Evolutionary conservation across 2,888 invertebrate species (phyloP).

Genomic region (Cantharis rufa): DNA sequence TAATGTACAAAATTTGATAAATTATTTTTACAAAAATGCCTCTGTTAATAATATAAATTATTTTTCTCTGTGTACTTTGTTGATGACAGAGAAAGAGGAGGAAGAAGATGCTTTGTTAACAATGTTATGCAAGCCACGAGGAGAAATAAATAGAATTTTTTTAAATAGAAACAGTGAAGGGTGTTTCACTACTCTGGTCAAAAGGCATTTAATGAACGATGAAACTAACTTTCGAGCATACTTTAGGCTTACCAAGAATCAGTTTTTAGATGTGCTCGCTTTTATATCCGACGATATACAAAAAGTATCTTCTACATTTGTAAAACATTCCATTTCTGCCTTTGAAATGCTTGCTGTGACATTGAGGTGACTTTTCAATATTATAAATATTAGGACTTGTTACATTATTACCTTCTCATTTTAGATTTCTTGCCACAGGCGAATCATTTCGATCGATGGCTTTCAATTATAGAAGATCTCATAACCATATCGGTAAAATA

Average conservation of each 20-base stretch:
- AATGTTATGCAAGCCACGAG: not conserved
- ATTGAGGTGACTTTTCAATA: not conserved
- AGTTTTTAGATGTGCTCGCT: not conserved
- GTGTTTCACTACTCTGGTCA: not conserved
- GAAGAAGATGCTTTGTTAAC: not conserved
- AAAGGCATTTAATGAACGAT: not conserved
- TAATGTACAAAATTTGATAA: no score
- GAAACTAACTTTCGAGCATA: not conserved
- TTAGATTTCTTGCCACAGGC: conserved; percentile 33
- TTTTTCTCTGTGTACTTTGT: no score
- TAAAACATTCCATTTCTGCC: not conserved
- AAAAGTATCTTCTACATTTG: no score
- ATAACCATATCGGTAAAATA: conserved; percentile 34
- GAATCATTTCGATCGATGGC: conserved; percentile 30
- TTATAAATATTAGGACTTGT: not conserved
- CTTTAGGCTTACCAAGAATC: not conserved
- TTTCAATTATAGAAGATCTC: conserved; percentile 30
- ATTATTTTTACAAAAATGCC: no score
- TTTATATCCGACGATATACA: no score
- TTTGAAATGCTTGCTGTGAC: conserved; percentile 1
- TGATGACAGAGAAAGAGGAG: no score
- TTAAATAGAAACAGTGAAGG: not conserved
- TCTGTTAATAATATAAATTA: no score
- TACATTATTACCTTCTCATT: not conserved
- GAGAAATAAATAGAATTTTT: not conserved